Evolutionary conservation across 2,888 invertebrate genomes (phyloP).

Genomic region (Epinotia bilunana): DNA sequence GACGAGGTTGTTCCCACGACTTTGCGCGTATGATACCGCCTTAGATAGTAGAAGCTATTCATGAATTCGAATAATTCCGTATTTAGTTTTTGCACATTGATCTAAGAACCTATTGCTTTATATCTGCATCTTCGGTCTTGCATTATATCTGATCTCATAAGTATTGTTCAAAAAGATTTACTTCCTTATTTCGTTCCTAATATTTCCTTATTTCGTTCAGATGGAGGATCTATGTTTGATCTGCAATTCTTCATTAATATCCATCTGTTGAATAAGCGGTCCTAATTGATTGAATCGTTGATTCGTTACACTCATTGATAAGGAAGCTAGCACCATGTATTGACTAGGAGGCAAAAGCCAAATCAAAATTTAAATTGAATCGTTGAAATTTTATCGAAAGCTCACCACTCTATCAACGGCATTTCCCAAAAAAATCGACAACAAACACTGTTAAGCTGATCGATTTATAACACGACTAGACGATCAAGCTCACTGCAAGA

Average conservation of each 20-base stretch:
- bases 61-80: not conserved
- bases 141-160: too few species aligned
- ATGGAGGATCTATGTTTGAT: not conserved
- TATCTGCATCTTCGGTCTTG: too few species aligned
- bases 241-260: slow-evolving; percentile 9
- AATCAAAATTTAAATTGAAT: not conserved
- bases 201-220: not conserved
- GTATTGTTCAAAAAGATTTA: too few species aligned
- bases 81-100: too few species aligned
- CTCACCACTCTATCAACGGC: not conserved
- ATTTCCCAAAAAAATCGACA: not conserved
- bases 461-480: too few species aligned
- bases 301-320: slow-evolving; percentile 3
- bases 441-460: too few species aligned
- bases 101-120: too few species aligned
- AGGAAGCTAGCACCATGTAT: not conserved
- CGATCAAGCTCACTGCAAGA: not conserved
- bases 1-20: slow-evolving; percentile 15
- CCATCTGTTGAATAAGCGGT: slow-evolving; percentile 7
- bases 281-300: slow-evolving; percentile 3
- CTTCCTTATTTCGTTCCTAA: not conserved
- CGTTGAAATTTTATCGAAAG: not conserved
- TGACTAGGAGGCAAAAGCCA: not conserved
- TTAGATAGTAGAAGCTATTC: not conserved
- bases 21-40: not conserved